Conservation (phyloP, 2,113 vertebrate species). For the Ageneiosus marmoratus region DNA sequence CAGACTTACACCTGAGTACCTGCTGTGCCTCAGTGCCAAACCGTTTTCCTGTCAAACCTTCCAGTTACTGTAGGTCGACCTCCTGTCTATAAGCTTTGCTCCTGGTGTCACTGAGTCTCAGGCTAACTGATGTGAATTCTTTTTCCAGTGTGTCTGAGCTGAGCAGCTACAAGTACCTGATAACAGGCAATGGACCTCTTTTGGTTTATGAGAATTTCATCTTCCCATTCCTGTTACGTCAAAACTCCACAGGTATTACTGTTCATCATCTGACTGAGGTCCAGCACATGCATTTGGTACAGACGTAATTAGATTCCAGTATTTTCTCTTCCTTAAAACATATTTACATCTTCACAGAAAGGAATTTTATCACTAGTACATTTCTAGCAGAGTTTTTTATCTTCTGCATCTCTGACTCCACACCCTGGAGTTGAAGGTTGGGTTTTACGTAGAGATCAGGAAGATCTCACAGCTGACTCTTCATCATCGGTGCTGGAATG, state of each 20-base stretch:
- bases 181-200: constrained; percentile 28
- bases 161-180: constrained; percentile 47
- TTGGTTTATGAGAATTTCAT: constrained; percentile 67
- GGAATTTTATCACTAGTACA: background rate
- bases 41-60: constrained; percentile 72
- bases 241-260: constrained; percentile 61
- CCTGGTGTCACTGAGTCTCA: too few species aligned
- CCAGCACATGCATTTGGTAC: background rate
- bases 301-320: background rate
- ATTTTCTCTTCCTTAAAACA: background rate
- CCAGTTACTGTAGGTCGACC: constrained; percentile 68
- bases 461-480: background rate
- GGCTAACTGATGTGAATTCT: background rate
- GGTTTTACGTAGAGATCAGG: background rate
- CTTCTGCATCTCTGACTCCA: background rate
- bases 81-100: background rate
- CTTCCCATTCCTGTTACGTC: constrained; percentile 57
- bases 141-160: constrained; percentile 63
- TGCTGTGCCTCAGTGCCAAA: constrained; percentile 73
- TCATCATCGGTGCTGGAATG: background rate
- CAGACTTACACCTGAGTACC: constrained; percentile 48
- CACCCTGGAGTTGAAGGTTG: background rate
- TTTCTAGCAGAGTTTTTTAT: background rate
- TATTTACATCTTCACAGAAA: background rate
- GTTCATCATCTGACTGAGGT: background rate